Conservation (phyloP, 2,797 vertebrate genomes). For the Pitangus sulphuratus region DNA sequence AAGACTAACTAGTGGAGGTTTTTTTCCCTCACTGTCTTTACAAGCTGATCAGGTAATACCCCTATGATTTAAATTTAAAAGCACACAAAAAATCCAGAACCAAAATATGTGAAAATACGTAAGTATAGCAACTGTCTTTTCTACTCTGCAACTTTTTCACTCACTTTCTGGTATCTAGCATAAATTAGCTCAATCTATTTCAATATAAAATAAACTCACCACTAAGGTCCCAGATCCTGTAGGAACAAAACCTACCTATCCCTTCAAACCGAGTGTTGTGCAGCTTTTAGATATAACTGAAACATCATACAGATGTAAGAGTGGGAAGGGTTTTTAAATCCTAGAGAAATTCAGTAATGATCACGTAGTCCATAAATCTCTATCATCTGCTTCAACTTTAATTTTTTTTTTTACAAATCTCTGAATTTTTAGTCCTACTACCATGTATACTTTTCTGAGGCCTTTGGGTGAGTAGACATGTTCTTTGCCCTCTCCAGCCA, state of each 20-base stretch:
- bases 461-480: background rate
- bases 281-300: background rate
- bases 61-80: background rate
- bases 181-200: background rate
- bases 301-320: background rate
- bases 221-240: background rate
- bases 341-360: background rate
- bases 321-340: background rate
- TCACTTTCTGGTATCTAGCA: fast-evolving
- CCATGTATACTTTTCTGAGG: background rate
- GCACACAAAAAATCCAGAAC: background rate
- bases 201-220: background rate
- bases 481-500: conserved; percentile 31
- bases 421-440: background rate
- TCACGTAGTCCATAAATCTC: background rate
- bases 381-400: background rate
- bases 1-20: background rate
- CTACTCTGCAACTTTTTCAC: background rate
- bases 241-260: background rate
- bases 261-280: background rate
- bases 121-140: background rate
- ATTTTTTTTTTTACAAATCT: background rate
- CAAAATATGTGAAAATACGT: background rate
- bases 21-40: background rate
- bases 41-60: background rate